Conservation (phyloP, 1,140 invertebrate genomes). For the Chymomyza costata region DNA sequence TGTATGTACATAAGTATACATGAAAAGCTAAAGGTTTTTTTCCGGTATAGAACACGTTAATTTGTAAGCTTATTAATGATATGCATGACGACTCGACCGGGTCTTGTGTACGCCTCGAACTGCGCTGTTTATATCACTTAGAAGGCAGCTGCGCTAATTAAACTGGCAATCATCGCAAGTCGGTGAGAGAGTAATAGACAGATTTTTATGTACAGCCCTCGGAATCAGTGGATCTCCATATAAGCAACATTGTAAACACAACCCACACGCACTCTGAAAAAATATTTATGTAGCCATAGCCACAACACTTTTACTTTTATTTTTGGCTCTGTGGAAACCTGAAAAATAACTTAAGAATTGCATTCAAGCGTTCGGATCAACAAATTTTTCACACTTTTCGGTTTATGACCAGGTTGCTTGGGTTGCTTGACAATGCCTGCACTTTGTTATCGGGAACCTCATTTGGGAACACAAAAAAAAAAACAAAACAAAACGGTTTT, state of each 20-base stretch:
- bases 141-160: background rate
- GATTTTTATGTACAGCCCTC: no score
- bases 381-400: constrained; percentile 5
- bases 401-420: background rate
- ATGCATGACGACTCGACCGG: constrained; percentile 27
- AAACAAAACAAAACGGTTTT: no score
- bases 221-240: constrained; percentile 4
- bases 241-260: background rate
- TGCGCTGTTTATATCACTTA: background rate
- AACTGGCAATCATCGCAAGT: background rate
- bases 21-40: constrained; percentile 34
- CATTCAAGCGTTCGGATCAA: background rate
- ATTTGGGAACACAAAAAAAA: no score
- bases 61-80: constrained; percentile 52
- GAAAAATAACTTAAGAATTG: constrained; percentile 10
- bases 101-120: constrained; percentile 2
- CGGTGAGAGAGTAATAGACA: no score
- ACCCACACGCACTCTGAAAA: background rate
- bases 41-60: constrained; percentile 63
- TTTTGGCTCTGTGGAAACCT: no score
- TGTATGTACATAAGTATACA: constrained; percentile 19
- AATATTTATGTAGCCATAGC: background rate
- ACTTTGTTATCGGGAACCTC: background rate
- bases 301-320: constrained; percentile 6
- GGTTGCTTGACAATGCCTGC: no score